Base-by-base conservation (phyloP, 2,113 vertebrate genomes). In the Aldabrachelys gigantea region DNA sequence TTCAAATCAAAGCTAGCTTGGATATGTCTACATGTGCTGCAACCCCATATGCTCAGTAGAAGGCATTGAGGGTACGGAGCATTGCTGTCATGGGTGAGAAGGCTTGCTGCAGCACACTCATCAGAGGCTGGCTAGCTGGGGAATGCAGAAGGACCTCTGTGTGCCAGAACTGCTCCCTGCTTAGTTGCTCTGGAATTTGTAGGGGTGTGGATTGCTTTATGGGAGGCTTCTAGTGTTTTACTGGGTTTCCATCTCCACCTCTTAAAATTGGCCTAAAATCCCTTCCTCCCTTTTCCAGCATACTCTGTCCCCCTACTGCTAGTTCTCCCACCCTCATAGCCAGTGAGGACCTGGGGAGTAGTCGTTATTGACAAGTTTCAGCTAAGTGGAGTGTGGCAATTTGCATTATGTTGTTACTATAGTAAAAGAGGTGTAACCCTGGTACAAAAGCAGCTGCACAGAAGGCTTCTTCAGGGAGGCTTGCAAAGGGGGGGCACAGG, bases 51-150 rank as follows among this genome's bases (percentile, higher is more conserved):
- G 24, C 54, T 24, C 8, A 10, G 24, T 25, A 56, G 54, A 56
- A 56, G 9, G 24, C 9, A 3, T 4, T 22, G 53, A 25, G 54
- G 22, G 54, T 25, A 56, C 24, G 54, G 54, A 10, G 22, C 54
- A 59, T 85, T 85, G 69, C 93, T 97, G 80, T 94, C 27, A 2
- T 82, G 54, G 90, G 44, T 88, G 87, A 89, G 82, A 56, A 90
- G 80, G 87, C 85, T 80, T 80, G 89, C 93, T 82, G 79, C 91
- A 84, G 1, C 12, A 52, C 52, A 84, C 52, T 90, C 44, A 87
- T 83, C 49, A 49, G 0, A 85, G 11, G 6, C 79, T 4, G 72
- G 5, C 41, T 62, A 53, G 41, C 69, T 8, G 27, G 89, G 54
- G 78, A 82, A 49, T 41, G 89, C 80, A 72, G 52, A 69, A 13